Percentiles rank a stretch among this genome's conserved stretches.
phyloP scores from a whole-genome alignment of 2,113 vertebrate genomes.

The Meleagris gallopavo region DNA sequence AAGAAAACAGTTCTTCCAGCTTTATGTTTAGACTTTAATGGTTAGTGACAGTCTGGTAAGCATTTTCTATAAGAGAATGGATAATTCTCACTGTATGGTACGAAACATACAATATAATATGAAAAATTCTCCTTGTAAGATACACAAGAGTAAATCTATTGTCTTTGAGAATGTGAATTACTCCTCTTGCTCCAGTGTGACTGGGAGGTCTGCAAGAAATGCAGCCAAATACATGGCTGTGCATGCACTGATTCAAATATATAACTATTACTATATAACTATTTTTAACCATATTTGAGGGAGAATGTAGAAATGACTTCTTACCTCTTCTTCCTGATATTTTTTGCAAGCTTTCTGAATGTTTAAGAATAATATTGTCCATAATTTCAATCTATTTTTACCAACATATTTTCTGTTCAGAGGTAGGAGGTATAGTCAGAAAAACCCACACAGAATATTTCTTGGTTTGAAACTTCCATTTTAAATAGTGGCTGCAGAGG shows the following conservation, averaged over 20 bases:
- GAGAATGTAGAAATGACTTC: background rate
- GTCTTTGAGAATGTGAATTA: background rate
- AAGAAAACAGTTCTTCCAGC: background rate
- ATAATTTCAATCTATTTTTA: slow-evolving; percentile 15
- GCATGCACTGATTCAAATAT: background rate
- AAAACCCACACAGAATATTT: background rate
- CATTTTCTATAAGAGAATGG: background rate
- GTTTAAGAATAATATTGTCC: background rate
- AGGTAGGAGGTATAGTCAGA: background rate
- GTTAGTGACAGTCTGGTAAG: background rate
- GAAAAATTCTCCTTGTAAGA: background rate
- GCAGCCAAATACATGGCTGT: background rate
- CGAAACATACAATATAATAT: background rate
- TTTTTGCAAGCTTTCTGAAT: background rate
- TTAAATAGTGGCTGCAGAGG: background rate
- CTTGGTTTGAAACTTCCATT: background rate
- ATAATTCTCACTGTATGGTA: background rate
- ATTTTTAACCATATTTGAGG: background rate
- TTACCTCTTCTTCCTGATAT: background rate
- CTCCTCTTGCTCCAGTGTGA: background rate
- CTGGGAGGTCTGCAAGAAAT: background rate
- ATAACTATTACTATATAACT: background rate
- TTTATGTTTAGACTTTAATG: background rate
- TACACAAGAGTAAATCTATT: background rate
- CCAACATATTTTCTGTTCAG: background rate